These are phyloP conservation scores for Phragmatobia fuliginosa DNA, from an alignment of 2,888 invertebrate genomes.

Conservation along the genomic window DNA sequence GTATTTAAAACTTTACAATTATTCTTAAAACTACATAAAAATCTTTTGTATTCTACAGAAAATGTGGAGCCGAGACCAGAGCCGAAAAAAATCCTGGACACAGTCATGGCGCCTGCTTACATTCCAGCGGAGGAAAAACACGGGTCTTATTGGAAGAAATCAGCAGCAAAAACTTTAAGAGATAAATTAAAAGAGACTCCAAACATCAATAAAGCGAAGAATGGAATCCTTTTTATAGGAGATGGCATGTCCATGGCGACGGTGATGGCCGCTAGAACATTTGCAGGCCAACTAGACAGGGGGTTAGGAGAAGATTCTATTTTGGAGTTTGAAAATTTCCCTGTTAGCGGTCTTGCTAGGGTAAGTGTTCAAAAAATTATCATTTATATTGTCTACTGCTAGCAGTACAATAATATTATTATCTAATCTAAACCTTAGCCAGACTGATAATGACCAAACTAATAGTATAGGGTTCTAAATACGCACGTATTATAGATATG, in stretches of 20 bases:
- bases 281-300: conserved; percentile 87
- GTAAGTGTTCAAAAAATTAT: conserved; percentile 68
- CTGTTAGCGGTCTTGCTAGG: conserved; percentile 89
- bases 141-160: conserved; percentile 75
- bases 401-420: not conserved
- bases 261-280: conserved; percentile 90
- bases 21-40: not conserved
- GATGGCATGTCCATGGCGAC: conserved; percentile 94
- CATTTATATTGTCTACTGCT: not conserved
- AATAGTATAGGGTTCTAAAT: too few relatives aligned
- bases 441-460: too few relatives aligned
- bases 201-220: conserved; percentile 87
- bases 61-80: conserved; percentile 71
- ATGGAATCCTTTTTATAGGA: conserved; percentile 87
- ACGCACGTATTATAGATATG: too few relatives aligned
- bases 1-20: too few relatives aligned
- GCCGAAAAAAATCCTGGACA: conserved; percentile 73
- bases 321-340: conserved; percentile 90
- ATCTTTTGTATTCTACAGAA: conserved; percentile 54
- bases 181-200: conserved; percentile 62
- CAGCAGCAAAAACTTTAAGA: conserved; percentile 66
- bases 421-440: too few relatives aligned
- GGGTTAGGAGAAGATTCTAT: conserved; percentile 88
- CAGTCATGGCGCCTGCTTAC: conserved; percentile 71
- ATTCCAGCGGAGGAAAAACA: conserved; percentile 76